phyloP scores from a whole-genome alignment of 2,797 vertebrate genomes.

The Lemur catta region DNA sequence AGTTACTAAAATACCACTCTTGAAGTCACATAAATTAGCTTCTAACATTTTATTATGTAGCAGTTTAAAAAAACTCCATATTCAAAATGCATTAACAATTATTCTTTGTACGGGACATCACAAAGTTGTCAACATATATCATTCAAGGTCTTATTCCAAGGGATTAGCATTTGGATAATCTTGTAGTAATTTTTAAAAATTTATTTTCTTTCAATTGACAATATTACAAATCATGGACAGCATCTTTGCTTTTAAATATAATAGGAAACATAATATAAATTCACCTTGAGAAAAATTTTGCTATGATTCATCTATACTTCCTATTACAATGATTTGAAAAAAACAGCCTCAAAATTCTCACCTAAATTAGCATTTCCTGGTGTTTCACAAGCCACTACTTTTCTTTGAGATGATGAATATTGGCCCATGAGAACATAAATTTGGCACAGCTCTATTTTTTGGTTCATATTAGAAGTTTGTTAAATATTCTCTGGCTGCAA shows the following conservation, averaged over 20 bases:
- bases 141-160: not conserved
- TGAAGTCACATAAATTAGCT: not conserved
- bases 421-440: not conserved
- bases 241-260: constrained; percentile 9
- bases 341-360: not conserved
- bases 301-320: not conserved
- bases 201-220: not conserved
- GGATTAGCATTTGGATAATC: not conserved
- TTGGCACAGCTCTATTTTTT: not conserved
- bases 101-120: not conserved
- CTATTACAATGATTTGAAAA: not conserved
- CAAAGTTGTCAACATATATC: not conserved
- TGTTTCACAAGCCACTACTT: not conserved
- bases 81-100: not conserved
- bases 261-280: not conserved
- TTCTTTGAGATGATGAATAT: not conserved
- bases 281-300: constrained; percentile 1
- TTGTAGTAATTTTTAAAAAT: constrained; percentile 1
- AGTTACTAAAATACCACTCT: not conserved
- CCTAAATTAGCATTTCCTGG: not conserved
- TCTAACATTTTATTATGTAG: not conserved
- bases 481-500: not conserved
- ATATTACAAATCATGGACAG: not conserved
- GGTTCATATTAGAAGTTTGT: not conserved
- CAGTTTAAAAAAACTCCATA: not conserved